Evolutionary conservation across 2,113 vertebrate genomes (phyloP), one percentile per base, ranked within the genome.

Genomic region (Meles meles): DNA sequence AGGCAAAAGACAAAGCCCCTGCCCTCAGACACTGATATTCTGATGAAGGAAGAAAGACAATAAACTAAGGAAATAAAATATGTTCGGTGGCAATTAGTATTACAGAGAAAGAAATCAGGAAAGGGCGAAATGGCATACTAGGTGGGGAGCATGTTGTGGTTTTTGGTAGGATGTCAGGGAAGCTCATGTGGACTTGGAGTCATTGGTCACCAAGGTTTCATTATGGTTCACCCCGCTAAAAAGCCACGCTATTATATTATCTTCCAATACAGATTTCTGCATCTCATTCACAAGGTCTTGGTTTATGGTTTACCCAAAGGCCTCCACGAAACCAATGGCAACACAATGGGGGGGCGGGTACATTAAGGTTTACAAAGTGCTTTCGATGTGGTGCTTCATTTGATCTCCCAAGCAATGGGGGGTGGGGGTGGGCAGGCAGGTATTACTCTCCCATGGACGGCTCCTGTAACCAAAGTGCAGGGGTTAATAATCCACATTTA

Each of bases 311-410:
- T 76, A 15, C 67, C 31, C 47, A 79, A 34, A 92, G 37, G 31
- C 47, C 72, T 90, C 67, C 52, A 39, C 39, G 42, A 93, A 93
- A 69, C 79, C 71, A 89, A 49, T 31, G 47, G 31, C 55, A 79
- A 47, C 37, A 52, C 49, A 59, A 25, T 42, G 5, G 42, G 20
- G 7, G 20, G 47, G 20, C 5, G 20, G 47, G 76, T 29, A 18
- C 10, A 69, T 88, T 57, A 69, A 77, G n/a, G 65, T 93, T 80
- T 31, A 59, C 0, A 14, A 65, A n/a, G 18, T 27, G 9, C 2
- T 76, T 63, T 55, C 9, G 57, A 34, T 77, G n/a, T 42, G 34
- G 37, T 69, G 13, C 42, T 63, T 95, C 42, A 80, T 44, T 15
- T 25, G 34, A 10, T 67, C 27, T 37, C 90, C 49, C 34, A 61